A percentile compares a stretch with the other conserved stretches of the same genome.
phyloP scores from a whole-genome alignment of 2,113 vertebrate species.

The Neomonachus schauinslandi region DNA sequence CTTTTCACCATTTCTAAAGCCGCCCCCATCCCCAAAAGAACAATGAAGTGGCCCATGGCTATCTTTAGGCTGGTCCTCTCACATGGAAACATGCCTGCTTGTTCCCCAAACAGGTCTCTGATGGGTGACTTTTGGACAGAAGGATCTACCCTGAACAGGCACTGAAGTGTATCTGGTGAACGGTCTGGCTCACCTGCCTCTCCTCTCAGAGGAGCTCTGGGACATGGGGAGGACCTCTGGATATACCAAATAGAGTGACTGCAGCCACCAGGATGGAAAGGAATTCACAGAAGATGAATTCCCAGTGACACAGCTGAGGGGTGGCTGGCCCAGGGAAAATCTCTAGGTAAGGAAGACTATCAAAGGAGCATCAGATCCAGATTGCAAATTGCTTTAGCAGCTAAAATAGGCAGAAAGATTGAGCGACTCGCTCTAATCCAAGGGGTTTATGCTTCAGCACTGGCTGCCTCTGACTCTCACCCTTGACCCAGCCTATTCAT shows the following conservation, averaged over 20 bases:
- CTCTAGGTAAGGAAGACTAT: neutral
- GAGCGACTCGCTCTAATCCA: neutral
- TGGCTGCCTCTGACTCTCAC: neutral
- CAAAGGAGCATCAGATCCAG: slow-evolving; percentile 36
- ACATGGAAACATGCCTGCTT: neutral
- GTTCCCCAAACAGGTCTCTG: neutral
- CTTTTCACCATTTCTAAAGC: neutral
- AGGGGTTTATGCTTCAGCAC: neutral
- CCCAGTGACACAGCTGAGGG: neutral
- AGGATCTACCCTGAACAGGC: neutral
- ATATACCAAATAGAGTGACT: neutral
- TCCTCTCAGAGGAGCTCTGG: neutral
- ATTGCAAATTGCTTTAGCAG: slow-evolving; percentile 37
- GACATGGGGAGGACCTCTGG: neutral
- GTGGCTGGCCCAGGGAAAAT: neutral
- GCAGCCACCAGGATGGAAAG: neutral
- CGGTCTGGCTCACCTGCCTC: neutral
- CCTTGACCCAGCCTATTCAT: neutral
- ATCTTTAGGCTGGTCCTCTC: neutral
- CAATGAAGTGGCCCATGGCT: neutral
- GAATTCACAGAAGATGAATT: neutral
- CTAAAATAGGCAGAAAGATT: neutral
- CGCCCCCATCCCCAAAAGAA: neutral
- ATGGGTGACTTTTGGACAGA: neutral
- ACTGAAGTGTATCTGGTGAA: neutral